These are phyloP conservation scores for Odontomyia ornata DNA, from an alignment of 2,888 invertebrate genomes.

Conservation along the genomic window DNA sequence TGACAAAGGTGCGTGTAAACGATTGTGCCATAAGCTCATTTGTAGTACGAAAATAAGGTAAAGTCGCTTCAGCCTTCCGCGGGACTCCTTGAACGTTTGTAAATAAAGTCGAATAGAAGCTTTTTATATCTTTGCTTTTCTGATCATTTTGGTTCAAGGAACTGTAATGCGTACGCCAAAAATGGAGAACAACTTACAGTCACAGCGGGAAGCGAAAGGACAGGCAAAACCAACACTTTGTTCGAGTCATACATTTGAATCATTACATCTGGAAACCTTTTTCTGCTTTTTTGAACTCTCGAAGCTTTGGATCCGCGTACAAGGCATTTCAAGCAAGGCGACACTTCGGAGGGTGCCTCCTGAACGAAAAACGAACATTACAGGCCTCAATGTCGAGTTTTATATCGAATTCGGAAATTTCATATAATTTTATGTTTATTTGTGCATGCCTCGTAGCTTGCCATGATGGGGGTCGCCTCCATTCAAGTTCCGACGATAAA, in stretches of 20 bases:
- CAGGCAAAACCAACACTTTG: neutral
- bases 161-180: neutral
- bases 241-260: conserved; percentile 29
- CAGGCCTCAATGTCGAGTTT: conserved; percentile 45
- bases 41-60: neutral
- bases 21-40: neutral
- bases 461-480: neutral
- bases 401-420: conserved; percentile 46
- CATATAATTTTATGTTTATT: conserved; percentile 46
- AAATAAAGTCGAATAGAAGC: conserved; percentile 36
- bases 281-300: neutral
- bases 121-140: conserved; percentile 37
- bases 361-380: conserved; percentile 33
- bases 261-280: conserved; percentile 35
- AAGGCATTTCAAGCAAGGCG: conserved; percentile 16
- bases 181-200: neutral
- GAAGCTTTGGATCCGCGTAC: conserved; percentile 25
- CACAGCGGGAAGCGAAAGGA: neutral
- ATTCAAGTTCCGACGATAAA: neutral
- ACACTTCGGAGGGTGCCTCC: neutral
- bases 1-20: conserved; percentile 32
- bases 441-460: conserved; percentile 36
- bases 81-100: neutral
- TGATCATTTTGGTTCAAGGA: conserved; percentile 30
- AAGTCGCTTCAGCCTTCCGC: neutral